Base-by-base conservation (phyloP, 2,113 vertebrate species). In the Poeciliopsis turrubarensis region DNA sequence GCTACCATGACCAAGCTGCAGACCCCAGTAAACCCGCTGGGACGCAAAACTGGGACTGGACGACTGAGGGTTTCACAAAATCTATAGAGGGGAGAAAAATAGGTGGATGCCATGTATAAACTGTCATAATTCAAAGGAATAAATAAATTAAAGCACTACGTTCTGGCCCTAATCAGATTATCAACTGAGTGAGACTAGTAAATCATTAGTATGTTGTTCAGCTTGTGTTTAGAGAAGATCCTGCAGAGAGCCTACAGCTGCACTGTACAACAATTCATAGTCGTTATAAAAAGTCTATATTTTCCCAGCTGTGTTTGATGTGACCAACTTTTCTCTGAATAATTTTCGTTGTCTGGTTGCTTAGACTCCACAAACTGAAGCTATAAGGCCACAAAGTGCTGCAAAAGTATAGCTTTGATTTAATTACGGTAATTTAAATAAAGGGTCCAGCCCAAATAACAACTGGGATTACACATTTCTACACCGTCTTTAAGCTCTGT, bases 81-180 rank as follows among this genome's bases (percentile, higher is more conserved):
- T 80, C 61, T 25, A 37, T 61, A 15, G 88, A 66, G 51, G 8
- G 41, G 25, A 26, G 27, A 54, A 63, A 31, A 27, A 66, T 27
- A 39, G 31, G 51, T 26, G 37, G 79, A 74, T 2, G 66, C 73
- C 7, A 4, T 65, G 70, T 61, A 67, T 19, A 32, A 47, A 14
- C 57, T 5, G 72, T 54, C 65, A 64, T n/a, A 22, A 70, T 37
- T 74, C 1, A 4, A 47, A 83, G 78, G 84, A 82, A 82, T 83
- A 74, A 72, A 64, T 47, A 57, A 63, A 69, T 69, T 67, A 14
- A 72, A 39, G 61, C 62, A 64, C 68, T 72, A 47, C 54, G 27
- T 60, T 83, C 37, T 78, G n/a, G 62, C 51, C 32, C 13, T 78
- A 90, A 92, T 92, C 83, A 88, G 77, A 86, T 92, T 83, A 90